Base-by-base conservation (phyloP, 2,888 invertebrate species). In the Tetragonula carbonaria region DNA sequence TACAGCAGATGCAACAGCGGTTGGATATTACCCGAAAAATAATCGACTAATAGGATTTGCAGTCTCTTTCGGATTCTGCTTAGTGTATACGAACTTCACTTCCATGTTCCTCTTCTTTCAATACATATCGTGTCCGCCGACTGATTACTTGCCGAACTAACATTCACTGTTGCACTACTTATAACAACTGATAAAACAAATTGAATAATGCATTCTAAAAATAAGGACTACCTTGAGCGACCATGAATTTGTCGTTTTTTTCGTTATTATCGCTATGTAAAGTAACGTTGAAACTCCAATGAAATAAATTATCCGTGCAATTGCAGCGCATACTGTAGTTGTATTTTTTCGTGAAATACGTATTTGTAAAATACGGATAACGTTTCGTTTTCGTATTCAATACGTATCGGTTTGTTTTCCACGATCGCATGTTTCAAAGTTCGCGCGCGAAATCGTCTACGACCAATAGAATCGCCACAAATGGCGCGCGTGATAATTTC, bases 1-100 rank as follows among this genome's bases (percentile, higher is more conserved):
- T 28, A 16, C 38, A 51, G 28, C 23, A 70, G 2, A 28, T 50
- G 59, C 18, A 23, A 23, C 1, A n/a, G 8, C 3, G 4, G 21
- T 5, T 33, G 21, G 4, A 86, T 88, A 8, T 74, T 33, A 92
- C 93, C 90, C 91, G 45, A 92, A 86, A 18, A 90, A 90, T 71
- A 92, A 70, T 59, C 70, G 66, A 55, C 81, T 92, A 13, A 93
- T 45, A 0, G 79, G 67, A 86, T 91, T 92, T 0, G 92, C 91
- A 0, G 28, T 83, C 53, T 90, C 89, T 57, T 86, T 72, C 0
- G 93, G 92, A 78, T 86, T 91, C 50, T 63, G 66, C 50, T 85
- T 85, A 13, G 72, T 84, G 23, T 72, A 28, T 33, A 67, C 76
- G 11, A 65, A 50, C 18, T 76, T 87, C 14, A 74, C 45, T 8